A percentile compares a stretch with the other conserved stretches of the same genome.
phyloP scores from a whole-genome alignment of 2,797 vertebrate species.

The Kryptopterus vitreolus region DNA sequence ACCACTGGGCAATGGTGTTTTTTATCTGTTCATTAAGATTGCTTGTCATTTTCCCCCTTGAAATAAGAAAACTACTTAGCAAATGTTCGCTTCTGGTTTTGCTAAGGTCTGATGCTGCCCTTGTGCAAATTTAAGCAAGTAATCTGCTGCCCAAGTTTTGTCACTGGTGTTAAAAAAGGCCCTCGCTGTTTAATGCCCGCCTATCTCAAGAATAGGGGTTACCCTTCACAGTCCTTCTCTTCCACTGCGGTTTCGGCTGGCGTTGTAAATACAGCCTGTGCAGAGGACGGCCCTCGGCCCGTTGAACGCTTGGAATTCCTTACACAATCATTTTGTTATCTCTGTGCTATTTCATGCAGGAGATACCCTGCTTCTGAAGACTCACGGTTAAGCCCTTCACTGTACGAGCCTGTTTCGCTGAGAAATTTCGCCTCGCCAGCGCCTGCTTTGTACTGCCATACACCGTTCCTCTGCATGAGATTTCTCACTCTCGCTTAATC shows the following conservation, averaged over 20 bases:
- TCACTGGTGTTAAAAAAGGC: too few species aligned
- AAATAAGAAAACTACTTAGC: constrained; percentile 79
- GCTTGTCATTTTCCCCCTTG: constrained; percentile 78
- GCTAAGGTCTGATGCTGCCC: neutral
- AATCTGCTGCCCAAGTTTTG: constrained; percentile 33
- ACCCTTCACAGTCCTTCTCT: too few species aligned
- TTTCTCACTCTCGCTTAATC: constrained; percentile 19
- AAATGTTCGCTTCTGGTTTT: constrained; percentile 32
- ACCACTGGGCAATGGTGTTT: constrained; percentile 71
- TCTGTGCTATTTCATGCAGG: too few species aligned
- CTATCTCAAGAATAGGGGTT: too few species aligned
- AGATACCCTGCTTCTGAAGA: too few species aligned
- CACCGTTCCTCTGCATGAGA: constrained; percentile 14
- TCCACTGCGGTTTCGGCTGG: too few species aligned
- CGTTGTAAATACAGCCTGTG: too few species aligned
- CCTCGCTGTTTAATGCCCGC: constrained; percentile 29
- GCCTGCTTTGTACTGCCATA: neutral
- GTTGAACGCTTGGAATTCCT: too few species aligned
- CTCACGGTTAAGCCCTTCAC: neutral
- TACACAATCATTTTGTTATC: too few species aligned
- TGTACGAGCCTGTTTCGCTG: neutral
- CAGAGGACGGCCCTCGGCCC: too few species aligned
- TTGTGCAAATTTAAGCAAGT: neutral
- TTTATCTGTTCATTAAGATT: constrained; percentile 79
- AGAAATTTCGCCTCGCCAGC: constrained; percentile 18